Percentiles rank a stretch among this genome's conserved stretches.
phyloP scores from a whole-genome alignment of 1,140 invertebrate species.

The Drosophila nannoptera region DNA sequence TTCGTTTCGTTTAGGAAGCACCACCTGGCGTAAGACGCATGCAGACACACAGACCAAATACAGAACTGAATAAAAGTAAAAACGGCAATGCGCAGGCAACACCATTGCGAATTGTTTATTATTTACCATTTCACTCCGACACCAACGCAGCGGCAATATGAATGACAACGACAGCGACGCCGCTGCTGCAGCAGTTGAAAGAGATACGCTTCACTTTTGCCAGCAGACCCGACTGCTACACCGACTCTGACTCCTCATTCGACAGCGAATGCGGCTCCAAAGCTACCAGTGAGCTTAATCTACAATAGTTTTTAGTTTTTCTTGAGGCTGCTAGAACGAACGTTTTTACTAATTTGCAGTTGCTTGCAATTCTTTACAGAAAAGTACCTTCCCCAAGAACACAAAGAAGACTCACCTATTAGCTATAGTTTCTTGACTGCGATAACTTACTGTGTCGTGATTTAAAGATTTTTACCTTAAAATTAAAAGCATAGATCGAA shows the following conservation, averaged over 20 bases:
- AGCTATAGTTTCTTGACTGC: too few species aligned
- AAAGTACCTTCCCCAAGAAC: not conserved
- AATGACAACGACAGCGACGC: slow-evolving; percentile 16
- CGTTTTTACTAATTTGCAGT: not conserved
- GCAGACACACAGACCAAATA: slow-evolving; percentile 7
- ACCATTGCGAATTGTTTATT: slow-evolving; percentile 63
- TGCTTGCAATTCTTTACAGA: not conserved
- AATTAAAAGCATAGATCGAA: too few species aligned
- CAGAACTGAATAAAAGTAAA: slow-evolving; percentile 43
- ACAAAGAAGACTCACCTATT: not conserved
- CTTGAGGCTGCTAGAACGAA: slow-evolving; percentile 9
- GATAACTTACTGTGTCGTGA: too few species aligned
- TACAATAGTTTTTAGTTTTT: slow-evolving; percentile 51
- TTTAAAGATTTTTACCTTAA: too few species aligned
- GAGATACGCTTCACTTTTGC: slow-evolving; percentile 43
- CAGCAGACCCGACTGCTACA: slow-evolving; percentile 19
- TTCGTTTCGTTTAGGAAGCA: slow-evolving; percentile 42
- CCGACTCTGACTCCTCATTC: not conserved
- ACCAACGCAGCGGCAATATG: slow-evolving; percentile 40
- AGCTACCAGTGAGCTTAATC: slow-evolving; percentile 38
- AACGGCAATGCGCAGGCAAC: slow-evolving; percentile 31
- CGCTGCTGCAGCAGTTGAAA: slow-evolving; percentile 12
- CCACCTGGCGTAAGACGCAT: slow-evolving; percentile 45
- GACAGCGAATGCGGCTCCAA: not conserved
- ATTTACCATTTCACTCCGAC: slow-evolving; percentile 64